These are phyloP conservation scores for Apamea crenata DNA, from an alignment of 2,888 invertebrate species.

Conservation along the genomic window DNA sequence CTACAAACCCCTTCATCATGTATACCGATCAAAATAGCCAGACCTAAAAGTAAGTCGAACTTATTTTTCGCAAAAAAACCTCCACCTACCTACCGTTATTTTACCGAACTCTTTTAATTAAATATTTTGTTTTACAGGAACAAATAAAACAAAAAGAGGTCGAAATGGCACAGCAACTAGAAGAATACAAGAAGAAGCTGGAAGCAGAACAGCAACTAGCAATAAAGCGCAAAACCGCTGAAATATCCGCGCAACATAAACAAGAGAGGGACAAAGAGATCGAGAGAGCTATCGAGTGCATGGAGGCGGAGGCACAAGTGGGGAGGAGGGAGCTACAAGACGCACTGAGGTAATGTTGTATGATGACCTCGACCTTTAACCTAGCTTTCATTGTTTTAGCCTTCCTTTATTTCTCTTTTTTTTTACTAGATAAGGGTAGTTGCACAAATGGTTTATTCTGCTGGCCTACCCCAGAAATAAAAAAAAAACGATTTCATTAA, in stretches of 20 bases:
- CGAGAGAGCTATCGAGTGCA: conserved; percentile 92
- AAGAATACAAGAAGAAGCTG: conserved; percentile 91
- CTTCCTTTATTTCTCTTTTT: background rate
- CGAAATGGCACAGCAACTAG: conserved; percentile 91
- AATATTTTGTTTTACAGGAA: conserved; percentile 71
- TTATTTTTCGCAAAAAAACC: background rate
- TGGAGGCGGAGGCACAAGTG: conserved; percentile 92
- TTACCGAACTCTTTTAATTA: background rate
- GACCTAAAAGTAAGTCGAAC: too few species aligned
- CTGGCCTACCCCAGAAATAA: background rate
- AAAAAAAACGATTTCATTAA: background rate
- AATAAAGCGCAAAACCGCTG: conserved; percentile 92
- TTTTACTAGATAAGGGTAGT: background rate
- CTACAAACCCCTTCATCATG: background rate
- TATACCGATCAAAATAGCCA: background rate
- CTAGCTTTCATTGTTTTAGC: background rate
- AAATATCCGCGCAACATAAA: conserved; percentile 92
- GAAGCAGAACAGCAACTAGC: conserved; percentile 91
- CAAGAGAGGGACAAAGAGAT: conserved; percentile 95
- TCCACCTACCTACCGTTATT: background rate
- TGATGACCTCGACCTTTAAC: background rate
- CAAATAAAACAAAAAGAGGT: conserved; percentile 90
- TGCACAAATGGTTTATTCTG: background rate
- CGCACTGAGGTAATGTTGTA: conserved; percentile 82
- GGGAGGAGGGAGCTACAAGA: conserved; percentile 91